Evolutionary conservation across 2,113 vertebrate genomes (phyloP).

Genomic region (Origma solitaria): DNA sequence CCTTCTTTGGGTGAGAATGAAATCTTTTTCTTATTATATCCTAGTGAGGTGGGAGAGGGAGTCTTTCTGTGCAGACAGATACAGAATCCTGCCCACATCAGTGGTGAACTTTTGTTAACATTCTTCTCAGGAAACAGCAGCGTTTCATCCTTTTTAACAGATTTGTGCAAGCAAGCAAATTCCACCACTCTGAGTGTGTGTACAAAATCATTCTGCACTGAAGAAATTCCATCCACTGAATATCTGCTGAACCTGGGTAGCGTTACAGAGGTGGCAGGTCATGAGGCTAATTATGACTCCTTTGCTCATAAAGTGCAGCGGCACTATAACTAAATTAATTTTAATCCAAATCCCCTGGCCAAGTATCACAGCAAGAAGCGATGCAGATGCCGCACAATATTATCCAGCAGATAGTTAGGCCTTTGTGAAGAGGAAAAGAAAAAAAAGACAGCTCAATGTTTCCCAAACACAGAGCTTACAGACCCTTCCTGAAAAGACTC

Average conservation of each 20-base stretch:
- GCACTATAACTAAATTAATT: background rate
- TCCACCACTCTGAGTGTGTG: background rate
- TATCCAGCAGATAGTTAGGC: background rate
- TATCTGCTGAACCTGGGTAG: background rate
- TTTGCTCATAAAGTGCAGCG: background rate
- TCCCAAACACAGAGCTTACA: slow-evolving; percentile 17
- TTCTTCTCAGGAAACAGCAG: slow-evolving; percentile 15
- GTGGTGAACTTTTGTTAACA: background rate
- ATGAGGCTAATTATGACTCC: background rate
- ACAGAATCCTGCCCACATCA: background rate
- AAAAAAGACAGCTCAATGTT: background rate
- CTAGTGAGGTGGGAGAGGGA: background rate
- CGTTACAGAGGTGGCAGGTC: background rate
- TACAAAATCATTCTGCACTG: background rate
- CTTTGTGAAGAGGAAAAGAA: background rate
- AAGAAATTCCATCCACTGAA: background rate
- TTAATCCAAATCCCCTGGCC: background rate
- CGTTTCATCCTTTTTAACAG: background rate
- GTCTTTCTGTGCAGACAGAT: background rate
- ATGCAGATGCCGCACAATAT: background rate
- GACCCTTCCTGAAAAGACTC: slow-evolving; percentile 22
- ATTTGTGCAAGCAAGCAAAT: slow-evolving; percentile 35
- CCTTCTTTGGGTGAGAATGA: slow-evolving; percentile 25
- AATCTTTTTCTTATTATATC: slow-evolving; percentile 11
- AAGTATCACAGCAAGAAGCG: background rate